phyloP scores from a whole-genome alignment of 2,113 vertebrate species.

The Cygnus buccinator region DNA sequence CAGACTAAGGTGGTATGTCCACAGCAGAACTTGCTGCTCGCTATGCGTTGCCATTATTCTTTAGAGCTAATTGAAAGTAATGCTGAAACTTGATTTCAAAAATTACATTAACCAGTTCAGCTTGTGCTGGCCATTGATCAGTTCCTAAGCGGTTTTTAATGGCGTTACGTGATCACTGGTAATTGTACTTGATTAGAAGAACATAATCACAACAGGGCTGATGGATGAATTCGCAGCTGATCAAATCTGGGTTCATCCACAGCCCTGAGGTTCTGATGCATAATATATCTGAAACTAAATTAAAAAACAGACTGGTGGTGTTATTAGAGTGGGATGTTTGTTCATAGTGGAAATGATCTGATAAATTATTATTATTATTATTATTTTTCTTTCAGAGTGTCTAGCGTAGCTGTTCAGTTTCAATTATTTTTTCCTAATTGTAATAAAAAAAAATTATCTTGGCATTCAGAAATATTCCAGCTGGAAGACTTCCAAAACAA shows the following conservation, averaged over 20 bases:
- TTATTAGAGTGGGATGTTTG: background rate
- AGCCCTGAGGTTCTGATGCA: background rate
- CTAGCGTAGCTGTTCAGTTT: background rate
- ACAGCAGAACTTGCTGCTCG: background rate
- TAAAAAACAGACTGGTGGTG: background rate
- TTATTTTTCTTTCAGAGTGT: background rate
- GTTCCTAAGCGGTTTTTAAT: background rate
- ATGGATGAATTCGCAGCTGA: background rate
- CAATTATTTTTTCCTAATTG: conserved; percentile 13
- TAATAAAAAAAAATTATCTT: background rate
- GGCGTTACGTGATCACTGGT: background rate
- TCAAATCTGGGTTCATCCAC: background rate
- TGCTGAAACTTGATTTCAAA: conserved; percentile 15
- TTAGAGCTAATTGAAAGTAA: background rate
- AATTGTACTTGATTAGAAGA: conserved; percentile 22
- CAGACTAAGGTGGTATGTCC: background rate
- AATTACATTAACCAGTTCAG: background rate
- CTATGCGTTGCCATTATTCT: background rate
- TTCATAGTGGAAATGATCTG: background rate
- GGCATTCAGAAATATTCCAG: background rate
- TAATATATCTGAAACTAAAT: conserved; percentile 7
- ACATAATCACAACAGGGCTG: background rate
- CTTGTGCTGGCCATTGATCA: background rate
- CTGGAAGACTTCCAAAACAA: conserved; percentile 25
- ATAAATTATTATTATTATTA: background rate